These are phyloP conservation scores for Halichoerus grypus DNA, from an alignment of 2,113 vertebrate genomes.

Conservation along the genomic window DNA sequence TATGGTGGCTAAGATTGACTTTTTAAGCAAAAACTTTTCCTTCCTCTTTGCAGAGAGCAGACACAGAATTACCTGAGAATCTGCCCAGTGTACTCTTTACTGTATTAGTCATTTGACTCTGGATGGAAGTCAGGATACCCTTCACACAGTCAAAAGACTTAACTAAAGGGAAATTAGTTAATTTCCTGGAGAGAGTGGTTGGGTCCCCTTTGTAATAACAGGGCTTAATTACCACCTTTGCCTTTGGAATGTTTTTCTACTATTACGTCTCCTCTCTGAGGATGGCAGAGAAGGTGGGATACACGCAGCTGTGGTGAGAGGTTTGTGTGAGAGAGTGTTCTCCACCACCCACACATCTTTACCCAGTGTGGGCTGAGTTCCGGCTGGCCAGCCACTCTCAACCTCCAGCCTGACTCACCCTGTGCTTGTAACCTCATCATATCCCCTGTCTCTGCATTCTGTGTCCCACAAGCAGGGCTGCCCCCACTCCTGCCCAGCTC, in stretches of 20 bases:
- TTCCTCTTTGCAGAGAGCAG: slow-evolving; percentile 12
- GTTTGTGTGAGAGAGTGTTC: neutral
- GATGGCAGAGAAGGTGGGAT: slow-evolving; percentile 36
- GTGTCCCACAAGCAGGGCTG: neutral
- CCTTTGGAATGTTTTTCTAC: slow-evolving; percentile 55
- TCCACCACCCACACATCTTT: slow-evolving; percentile 39
- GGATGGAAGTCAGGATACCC: neutral
- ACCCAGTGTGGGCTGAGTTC: slow-evolving; percentile 72
- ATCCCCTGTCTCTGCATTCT: neutral
- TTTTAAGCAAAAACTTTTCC: neutral
- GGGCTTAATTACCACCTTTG: slow-evolving; percentile 38
- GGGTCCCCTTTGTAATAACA: neutral
- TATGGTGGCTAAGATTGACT: neutral
- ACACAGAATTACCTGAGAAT: neutral
- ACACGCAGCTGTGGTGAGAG: slow-evolving; percentile 69
- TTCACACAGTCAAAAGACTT: neutral
- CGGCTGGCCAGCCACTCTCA: slow-evolving; percentile 20
- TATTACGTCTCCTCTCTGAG: neutral
- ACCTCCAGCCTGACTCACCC: slow-evolving; percentile 75
- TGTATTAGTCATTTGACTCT: neutral
- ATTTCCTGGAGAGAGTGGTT: neutral
- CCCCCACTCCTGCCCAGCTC: neutral
- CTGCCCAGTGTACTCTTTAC: neutral
- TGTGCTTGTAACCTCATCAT: slow-evolving; percentile 40
- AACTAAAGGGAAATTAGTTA: neutral